These are phyloP conservation scores for Epinephelus lanceolatus DNA, from an alignment of 2,113 vertebrate genomes.

Conservation along the genomic window DNA sequence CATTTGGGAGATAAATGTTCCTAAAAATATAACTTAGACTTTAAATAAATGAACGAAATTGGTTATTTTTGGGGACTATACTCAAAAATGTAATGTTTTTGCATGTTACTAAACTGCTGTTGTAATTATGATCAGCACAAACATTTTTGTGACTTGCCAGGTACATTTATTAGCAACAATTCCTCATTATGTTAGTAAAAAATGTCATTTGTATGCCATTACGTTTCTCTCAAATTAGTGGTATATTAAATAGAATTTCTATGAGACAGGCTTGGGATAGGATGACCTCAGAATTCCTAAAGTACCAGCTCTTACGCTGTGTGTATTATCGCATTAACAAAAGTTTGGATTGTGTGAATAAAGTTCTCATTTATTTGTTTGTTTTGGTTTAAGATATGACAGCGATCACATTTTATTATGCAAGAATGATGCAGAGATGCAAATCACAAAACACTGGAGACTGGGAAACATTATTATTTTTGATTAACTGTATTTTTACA, in stretches of 20 bases:
- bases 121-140: too few relatives aligned
- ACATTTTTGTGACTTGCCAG: too few relatives aligned
- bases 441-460: slow-evolving; percentile 10
- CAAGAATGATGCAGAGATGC: slow-evolving; percentile 8
- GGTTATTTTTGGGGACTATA: not conserved
- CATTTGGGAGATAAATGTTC: not conserved
- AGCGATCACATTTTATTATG: slow-evolving; percentile 1
- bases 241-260: too few relatives aligned
- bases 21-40: not conserved
- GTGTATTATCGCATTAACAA: not conserved
- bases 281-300: not conserved
- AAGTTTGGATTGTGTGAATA: not conserved
- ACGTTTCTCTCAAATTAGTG: too few relatives aligned
- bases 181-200: too few relatives aligned
- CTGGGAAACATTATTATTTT: slow-evolving; percentile 40
- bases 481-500: slow-evolving; percentile 45
- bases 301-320: not conserved
- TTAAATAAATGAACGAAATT: not conserved
- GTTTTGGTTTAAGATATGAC: slow-evolving; percentile 17
- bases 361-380: not conserved
- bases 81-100: not conserved
- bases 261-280: not conserved
- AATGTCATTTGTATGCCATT: too few relatives aligned
- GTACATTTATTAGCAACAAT: too few relatives aligned
- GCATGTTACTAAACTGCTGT: too few relatives aligned